Evolutionary conservation across 2,797 vertebrate genomes (phyloP), one percentile per base, ranked within the genome.

Genomic region (Macroramphosus scolopax): DNA sequence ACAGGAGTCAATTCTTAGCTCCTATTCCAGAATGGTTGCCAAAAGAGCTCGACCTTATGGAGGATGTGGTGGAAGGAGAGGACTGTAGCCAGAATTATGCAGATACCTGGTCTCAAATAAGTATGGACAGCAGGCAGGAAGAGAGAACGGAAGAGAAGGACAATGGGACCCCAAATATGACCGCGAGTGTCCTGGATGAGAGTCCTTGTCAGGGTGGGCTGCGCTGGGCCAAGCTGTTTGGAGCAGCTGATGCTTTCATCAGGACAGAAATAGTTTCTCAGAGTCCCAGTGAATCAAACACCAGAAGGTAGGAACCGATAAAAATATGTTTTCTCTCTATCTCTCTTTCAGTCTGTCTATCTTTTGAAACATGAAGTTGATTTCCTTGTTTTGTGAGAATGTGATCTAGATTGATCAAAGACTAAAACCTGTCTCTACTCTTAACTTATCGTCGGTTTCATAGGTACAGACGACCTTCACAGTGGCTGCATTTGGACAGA

Each of bases 181-280:
- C 34, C 1, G 57, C 62, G 16, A n/a, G n/a, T n/a, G 51, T 20
- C 44, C 77, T 5, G 61, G 82, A 58, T 30, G 69, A 74, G 30
- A 75, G 63, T 6, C 68, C 51, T 36, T 51, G 69, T 3, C 81
- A 43, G 18, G 67, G 64, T 30, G 63, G 83, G 57, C 80, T 93
- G 74, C 95, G 93, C 63, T 98, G 96, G 96, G 91, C 94, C 5
- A 81, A 93, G 59, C 89, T 98, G 31, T 98, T 98, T 51, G 96
- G 35, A 32, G 41, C 50, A 74, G 49, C 78, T 75, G 6, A 49
- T 3, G 20, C 6, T 22, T 22, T 6, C 6, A 6, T 22, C 20
- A 22, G 3, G 20, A 3, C 20, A 22, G 20, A 22, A 6, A 22
- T 6, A 6, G 3, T 22, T 22, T 6, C 20, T 6, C 20, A 3